Conservation (phyloP, 2,888 invertebrate species). For the Tachina grossa region DNA sequence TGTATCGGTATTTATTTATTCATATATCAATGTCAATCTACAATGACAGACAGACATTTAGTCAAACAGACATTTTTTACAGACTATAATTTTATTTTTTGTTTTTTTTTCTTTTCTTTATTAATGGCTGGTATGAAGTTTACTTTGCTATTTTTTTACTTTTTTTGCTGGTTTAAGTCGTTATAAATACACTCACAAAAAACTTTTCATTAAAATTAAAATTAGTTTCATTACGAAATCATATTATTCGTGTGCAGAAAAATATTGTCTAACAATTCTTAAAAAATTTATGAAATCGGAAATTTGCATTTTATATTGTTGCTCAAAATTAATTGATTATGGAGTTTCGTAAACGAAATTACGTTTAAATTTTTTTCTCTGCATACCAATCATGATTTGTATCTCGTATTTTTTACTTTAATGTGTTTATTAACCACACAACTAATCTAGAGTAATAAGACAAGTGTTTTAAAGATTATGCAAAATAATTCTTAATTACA, state of each 20-base stretch:
- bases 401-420: not conserved
- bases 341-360: too few species aligned
- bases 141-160: not conserved
- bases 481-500: conserved; percentile 51
- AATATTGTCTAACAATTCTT: too few species aligned
- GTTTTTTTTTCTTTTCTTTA: too few species aligned
- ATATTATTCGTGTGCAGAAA: too few species aligned
- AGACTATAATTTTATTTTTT: conserved; percentile 13
- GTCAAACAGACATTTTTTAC: conserved; percentile 35
- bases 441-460: conserved; percentile 17
- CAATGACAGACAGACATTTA: conserved; percentile 63
- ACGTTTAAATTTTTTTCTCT: too few species aligned
- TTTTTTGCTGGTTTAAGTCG: conserved; percentile 16
- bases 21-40: conserved; percentile 69
- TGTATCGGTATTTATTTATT: conserved; percentile 40
- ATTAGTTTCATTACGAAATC: too few species aligned
- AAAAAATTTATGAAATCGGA: too few species aligned
- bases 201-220: too few species aligned
- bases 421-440: conserved; percentile 47
- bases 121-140: conserved; percentile 27
- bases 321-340: too few species aligned
- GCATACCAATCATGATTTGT: not conserved
- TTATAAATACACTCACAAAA: not conserved
- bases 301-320: too few species aligned
- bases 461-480: conserved; percentile 57